A percentile compares a stretch with the other conserved stretches of the same genome.
phyloP scores from a whole-genome alignment of 2,113 vertebrate species.

The Corythornis cristatus region DNA sequence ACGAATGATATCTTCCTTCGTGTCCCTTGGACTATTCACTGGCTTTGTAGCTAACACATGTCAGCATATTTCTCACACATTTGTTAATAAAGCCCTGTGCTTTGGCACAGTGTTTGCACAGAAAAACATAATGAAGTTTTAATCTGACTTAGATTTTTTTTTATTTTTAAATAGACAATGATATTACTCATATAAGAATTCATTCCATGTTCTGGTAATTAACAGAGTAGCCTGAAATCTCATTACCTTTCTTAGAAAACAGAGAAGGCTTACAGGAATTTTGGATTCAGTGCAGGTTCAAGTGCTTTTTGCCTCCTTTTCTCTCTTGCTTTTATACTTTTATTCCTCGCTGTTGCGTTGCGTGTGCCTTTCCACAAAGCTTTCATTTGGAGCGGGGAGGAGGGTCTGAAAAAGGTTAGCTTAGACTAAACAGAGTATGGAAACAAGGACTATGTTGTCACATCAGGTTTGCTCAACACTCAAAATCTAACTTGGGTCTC shows the following conservation, averaged over 20 bases:
- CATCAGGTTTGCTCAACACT: not conserved
- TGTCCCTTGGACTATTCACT: not conserved
- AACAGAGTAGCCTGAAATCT: not conserved
- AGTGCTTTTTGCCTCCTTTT: not conserved
- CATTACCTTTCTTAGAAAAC: not conserved
- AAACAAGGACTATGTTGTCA: conserved; percentile 47
- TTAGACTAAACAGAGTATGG: not conserved
- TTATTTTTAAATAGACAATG: not conserved
- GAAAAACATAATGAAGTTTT: not conserved
- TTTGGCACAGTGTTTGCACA: not conserved
- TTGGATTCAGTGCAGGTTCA: not conserved
- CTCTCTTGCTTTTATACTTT: not conserved
- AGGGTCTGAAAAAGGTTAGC: conserved; percentile 1
- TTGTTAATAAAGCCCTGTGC: not conserved
- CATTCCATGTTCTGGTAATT: not conserved
- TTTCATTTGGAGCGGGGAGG: not conserved
- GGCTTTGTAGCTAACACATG: not conserved
- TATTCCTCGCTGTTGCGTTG: not conserved
- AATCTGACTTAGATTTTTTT: not conserved
- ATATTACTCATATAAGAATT: not conserved
- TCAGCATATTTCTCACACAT: not conserved
- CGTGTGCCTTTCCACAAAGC: not conserved
- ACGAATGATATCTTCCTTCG: not conserved
- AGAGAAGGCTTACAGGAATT: not conserved
- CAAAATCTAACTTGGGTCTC: not conserved